phyloP scores from a whole-genome alignment of 2,888 invertebrate species.

The Crossocerus cetratus region DNA sequence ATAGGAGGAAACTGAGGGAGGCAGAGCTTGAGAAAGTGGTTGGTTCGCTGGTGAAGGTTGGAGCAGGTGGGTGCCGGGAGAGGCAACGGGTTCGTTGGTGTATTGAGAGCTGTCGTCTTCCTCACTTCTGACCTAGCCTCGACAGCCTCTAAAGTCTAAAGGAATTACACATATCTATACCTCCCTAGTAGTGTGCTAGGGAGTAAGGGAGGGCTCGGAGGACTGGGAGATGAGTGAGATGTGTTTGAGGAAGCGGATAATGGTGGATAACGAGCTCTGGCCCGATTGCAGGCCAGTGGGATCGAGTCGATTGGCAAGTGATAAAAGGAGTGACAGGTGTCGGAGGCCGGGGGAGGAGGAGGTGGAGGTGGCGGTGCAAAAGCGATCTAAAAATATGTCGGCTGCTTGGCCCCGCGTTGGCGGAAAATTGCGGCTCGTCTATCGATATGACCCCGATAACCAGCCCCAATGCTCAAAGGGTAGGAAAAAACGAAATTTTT shows the following conservation, averaged over 20 bases:
- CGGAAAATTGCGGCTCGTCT: constrained; percentile 61
- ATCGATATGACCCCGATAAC: constrained; percentile 70
- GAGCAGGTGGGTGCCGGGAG: no score
- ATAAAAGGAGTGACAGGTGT: constrained; percentile 50
- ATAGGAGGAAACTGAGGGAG: no score
- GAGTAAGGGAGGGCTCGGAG: constrained; percentile 42
- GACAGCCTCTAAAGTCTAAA: no score
- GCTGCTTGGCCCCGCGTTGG: constrained; percentile 59
- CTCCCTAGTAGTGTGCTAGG: no score
- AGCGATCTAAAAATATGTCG: constrained; percentile 62
- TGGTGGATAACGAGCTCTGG: constrained; percentile 47
- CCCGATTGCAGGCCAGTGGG: constrained; percentile 39
- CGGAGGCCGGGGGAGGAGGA: constrained; percentile 1
- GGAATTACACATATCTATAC: no score
- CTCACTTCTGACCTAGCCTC: no score
- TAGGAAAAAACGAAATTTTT: constrained; percentile 37
- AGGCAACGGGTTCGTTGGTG: no score
- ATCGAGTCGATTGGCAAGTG: constrained; percentile 24
- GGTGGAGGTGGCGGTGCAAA: constrained; percentile 38
- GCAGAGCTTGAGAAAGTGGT: no score
- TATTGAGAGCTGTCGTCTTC: no score
- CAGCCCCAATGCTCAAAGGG: constrained; percentile 43
- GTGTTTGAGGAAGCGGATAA: no score
- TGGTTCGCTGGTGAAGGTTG: no score
- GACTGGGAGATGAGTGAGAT: no score